phyloP scores from a whole-genome alignment of 2,888 invertebrate species.

The Philereme transversata region DNA sequence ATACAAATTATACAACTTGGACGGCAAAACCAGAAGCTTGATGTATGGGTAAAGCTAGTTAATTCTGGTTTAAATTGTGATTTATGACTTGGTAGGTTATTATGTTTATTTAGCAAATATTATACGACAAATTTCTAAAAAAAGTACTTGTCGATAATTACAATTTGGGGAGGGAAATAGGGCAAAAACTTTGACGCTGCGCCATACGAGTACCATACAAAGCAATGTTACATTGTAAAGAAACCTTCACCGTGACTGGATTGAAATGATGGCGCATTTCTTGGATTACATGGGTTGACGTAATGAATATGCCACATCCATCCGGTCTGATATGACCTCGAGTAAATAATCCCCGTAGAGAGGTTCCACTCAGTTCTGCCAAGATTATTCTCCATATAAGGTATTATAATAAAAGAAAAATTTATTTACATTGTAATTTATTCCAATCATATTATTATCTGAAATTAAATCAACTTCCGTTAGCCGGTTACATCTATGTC shows the following conservation, averaged over 20 bases:
- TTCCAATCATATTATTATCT: constrained; percentile 15
- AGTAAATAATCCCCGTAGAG: constrained; percentile 3
- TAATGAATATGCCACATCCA: constrained; percentile 57
- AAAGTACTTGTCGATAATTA: too few relatives aligned
- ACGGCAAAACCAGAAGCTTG: too few relatives aligned
- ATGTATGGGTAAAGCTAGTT: too few relatives aligned
- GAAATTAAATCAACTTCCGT: constrained; percentile 31
- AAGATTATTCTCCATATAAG: constrained; percentile 1
- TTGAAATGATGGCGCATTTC: constrained; percentile 56
- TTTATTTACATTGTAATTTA: neutral
- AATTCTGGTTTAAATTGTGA: too few relatives aligned
- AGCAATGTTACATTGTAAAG: constrained; percentile 6
- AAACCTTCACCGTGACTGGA: constrained; percentile 36
- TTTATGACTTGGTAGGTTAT: too few relatives aligned
- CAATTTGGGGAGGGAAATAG: too few relatives aligned
- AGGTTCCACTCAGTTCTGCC: constrained; percentile 1
- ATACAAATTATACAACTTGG: too few relatives aligned
- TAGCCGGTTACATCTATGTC: constrained; percentile 24
- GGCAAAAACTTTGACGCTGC: too few relatives aligned
- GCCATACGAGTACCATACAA: too few relatives aligned
- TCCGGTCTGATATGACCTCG: constrained; percentile 56
- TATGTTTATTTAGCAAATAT: too few relatives aligned
- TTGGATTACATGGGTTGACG: constrained; percentile 59
- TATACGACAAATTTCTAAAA: too few relatives aligned
- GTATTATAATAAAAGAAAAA: constrained; percentile 7